Evolutionary conservation across 2,888 invertebrate species (phyloP), one percentile per base, ranked within the genome.

Genomic region (Augochlorella aurata): DNA sequence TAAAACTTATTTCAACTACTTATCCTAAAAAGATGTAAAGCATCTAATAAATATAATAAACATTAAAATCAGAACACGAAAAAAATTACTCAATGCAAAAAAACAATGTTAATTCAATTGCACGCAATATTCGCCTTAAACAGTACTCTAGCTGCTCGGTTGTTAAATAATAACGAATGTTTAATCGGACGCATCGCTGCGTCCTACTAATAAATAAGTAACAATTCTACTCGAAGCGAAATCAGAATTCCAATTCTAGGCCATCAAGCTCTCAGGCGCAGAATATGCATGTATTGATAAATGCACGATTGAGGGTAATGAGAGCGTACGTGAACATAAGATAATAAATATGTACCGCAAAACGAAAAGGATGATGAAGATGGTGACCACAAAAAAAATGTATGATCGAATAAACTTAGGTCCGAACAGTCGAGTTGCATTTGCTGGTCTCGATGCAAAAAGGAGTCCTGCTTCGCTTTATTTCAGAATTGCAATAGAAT

Each of bases 201-300:
- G 50, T 52, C 21, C 44, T 21, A 10, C 49, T 63, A 18, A 44
- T 44, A 44, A 65, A 65, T 44, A 44, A 65, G 12, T 10, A 44
- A 65, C 65, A 38, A 18, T 44, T 44, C 12, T n/a, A 38, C 45
- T n/a, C 2, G 29, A 38, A 63, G 61, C 63, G 47, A 78, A 74
- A 72, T 54, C 50, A 71, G 69, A 79, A 45, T 21, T 49, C 12
- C 72, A 78, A 65, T 76, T 66, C 82, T 91, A 90, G 90, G 91
- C 90, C 90, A 89, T 88, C 84, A 87, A 91, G 90, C 91, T 91
- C 91, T 90, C 92, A 91, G 91, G 90, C 89, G 88, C 90, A 81
- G 72, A 81, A 81, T 81, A 75, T 82, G 63, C 72, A 71, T 72
- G 65, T 74, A 66, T 77, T 68, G 16, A 58, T 84, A 86, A 88